Conservation (phyloP, 2,797 vertebrate species). For the Zonotrichia albicollis region DNA sequence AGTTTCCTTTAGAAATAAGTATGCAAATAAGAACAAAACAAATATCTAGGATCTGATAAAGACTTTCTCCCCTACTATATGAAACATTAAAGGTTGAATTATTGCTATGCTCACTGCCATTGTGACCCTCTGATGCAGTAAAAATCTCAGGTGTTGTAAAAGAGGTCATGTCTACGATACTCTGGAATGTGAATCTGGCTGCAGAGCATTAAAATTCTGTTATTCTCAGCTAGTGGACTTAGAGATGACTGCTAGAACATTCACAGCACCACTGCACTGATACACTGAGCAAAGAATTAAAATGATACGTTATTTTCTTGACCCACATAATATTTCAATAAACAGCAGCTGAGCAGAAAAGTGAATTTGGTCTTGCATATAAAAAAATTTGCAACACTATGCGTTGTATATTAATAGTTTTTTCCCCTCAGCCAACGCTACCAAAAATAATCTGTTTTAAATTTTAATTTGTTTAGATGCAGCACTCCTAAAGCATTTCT, state of each 20-base stretch:
- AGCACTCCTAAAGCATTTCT: neutral
- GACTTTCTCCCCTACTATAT: neutral
- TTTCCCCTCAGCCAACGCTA: neutral
- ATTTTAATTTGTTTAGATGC: neutral
- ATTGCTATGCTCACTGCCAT: neutral
- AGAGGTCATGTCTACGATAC: accelerated
- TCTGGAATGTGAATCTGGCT: neutral
- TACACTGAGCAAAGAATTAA: neutral
- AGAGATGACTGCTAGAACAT: neutral
- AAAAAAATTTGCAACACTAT: neutral
- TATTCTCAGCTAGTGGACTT: neutral
- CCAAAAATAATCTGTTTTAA: neutral
- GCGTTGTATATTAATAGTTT: accelerated
- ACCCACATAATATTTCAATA: neutral
- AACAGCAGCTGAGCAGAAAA: neutral
- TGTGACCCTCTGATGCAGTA: neutral
- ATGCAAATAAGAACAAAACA: neutral
- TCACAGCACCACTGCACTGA: neutral
- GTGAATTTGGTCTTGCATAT: neutral
- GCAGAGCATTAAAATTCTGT: neutral
- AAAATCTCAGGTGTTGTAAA: neutral
- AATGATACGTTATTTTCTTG: neutral
- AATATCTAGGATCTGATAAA: neutral
- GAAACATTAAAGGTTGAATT: neutral
- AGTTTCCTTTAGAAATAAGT: neutral